Conservation (phyloP, 2,797 vertebrate species). For the Champsocephalus gunnari region DNA sequence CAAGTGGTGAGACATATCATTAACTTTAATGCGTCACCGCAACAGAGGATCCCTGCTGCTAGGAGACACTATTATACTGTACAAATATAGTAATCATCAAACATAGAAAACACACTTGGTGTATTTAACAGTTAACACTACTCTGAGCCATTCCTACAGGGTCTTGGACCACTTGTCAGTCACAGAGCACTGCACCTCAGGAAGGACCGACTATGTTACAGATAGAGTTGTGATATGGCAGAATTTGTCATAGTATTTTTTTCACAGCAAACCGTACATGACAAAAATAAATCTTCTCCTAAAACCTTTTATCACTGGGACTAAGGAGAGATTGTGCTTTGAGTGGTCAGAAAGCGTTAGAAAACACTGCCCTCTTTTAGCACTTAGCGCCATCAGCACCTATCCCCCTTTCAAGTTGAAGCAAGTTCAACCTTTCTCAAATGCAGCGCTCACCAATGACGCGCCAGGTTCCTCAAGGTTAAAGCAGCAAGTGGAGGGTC, state of each 20-base stretch:
- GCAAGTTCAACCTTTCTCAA: constrained; percentile 36
- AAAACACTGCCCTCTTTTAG: constrained; percentile 35
- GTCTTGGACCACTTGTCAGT: constrained; percentile 24
- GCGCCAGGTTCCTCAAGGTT: constrained; percentile 15
- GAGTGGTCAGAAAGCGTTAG: constrained; percentile 24
- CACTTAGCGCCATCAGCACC: neutral
- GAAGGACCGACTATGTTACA: neutral
- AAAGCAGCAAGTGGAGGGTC: constrained; percentile 8
- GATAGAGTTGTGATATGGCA: neutral
- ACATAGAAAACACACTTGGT: constrained; percentile 15
- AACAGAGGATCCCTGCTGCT: constrained; percentile 21
- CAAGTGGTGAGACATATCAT: constrained; percentile 38
- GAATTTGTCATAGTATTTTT: neutral
- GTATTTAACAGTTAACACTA: constrained; percentile 3
- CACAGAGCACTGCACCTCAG: neutral
- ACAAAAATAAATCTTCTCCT: neutral
- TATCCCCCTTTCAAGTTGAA: constrained; percentile 42
- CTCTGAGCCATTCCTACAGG: constrained; percentile 2
- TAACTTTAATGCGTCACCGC: constrained; percentile 45
- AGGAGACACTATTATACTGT: constrained; percentile 8
- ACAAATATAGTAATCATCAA: constrained; percentile 40
- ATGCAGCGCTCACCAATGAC: constrained; percentile 21
- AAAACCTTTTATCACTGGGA: constrained; percentile 1
- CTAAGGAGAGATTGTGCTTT: constrained; percentile 6
- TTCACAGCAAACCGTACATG: neutral